Percentiles rank a stretch among this genome's conserved stretches.
Conservation (phyloP, 2,113 vertebrate genomes). For the Toxotes chatareus region DNA sequence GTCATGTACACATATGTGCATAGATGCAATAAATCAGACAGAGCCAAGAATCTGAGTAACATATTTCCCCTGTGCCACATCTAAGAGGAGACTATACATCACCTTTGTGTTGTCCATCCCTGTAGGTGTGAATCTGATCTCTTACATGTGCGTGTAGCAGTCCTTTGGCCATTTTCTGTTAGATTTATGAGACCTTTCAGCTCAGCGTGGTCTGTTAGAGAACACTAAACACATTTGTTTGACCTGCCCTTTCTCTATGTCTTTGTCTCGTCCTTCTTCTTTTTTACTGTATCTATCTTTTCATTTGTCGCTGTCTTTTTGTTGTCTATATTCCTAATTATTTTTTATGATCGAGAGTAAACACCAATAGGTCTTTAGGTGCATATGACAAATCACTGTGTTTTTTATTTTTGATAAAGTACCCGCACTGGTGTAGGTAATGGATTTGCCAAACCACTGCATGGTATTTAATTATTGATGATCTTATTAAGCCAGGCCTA, state of each 20-base stretch:
- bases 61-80: slow-evolving; percentile 41
- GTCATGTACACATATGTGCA: neutral
- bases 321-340: neutral
- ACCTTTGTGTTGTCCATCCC: slow-evolving; percentile 4
- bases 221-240: slow-evolving; percentile 14
- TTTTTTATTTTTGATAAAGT: neutral
- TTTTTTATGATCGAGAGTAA: neutral
- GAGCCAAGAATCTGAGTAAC: slow-evolving; percentile 23
- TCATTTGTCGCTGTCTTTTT: neutral
- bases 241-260: neutral
- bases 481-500: slow-evolving; percentile 27
- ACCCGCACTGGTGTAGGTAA: slow-evolving; percentile 8
- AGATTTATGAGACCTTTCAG: slow-evolving; percentile 48
- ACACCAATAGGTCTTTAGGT: neutral
- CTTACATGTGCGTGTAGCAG: neutral
- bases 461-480: slow-evolving; percentile 40
- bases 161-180: slow-evolving; percentile 23
- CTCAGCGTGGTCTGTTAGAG: slow-evolving; percentile 25
- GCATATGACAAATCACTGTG: neutral
- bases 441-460: slow-evolving; percentile 18
- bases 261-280: neutral
- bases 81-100: slow-evolving; percentile 40
- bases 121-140: neutral
- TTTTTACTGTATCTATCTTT: neutral
- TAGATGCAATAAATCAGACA: slow-evolving; percentile 35